Evolutionary conservation across 1,140 invertebrate genomes (phyloP), one percentile per base, ranked within the genome.

Genomic region (Nylanderia fulva): DNA sequence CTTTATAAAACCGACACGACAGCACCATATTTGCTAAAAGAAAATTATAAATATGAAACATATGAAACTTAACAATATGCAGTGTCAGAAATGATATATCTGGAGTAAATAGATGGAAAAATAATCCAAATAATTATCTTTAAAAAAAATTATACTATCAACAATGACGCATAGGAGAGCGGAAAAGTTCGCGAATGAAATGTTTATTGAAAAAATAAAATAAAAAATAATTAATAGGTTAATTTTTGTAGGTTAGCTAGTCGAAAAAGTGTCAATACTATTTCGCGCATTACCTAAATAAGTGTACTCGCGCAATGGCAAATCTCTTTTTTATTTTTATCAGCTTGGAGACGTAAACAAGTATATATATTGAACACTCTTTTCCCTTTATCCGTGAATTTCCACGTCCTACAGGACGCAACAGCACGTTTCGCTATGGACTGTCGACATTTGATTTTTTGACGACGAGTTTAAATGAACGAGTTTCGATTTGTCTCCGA

Each of bases 1-100:
- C 98, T 91, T 98, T 97, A 93, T 99, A 99, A 96, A 99, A 99
- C 92, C 99, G 96, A 97, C 99, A 99, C 61, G 98, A 97, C 21
- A 99, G 96, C 89, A 98, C 98, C 98, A 99, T 99, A 95, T 96
- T 96, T 90, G 74, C 76, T 85, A 33, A 33, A 33, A 33, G 29
- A 21, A 21, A 15, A 72, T n/a, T n/a, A n/a, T n/a, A n/a, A n/a
- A n/a, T n/a, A n/a, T n/a, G n/a, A 88, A 88, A 36, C 1, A 85
- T 21, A 27, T 1, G 29, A 74, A 85, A 61, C 13, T 3, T 64
- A 33, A 11, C 5, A 39, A 79, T 42, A 58, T 18, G 0, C 0
- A 18, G 1, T n/a, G 3, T 80, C 3, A 13, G n/a, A 45, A 42
- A 29, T 8, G 2, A 69, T 18, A 58, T 15, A 15, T 9, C 9